These are phyloP conservation scores for Enteromius mattozi DNA, from an alignment of 2,797 vertebrate species.

Conservation along the genomic window DNA sequence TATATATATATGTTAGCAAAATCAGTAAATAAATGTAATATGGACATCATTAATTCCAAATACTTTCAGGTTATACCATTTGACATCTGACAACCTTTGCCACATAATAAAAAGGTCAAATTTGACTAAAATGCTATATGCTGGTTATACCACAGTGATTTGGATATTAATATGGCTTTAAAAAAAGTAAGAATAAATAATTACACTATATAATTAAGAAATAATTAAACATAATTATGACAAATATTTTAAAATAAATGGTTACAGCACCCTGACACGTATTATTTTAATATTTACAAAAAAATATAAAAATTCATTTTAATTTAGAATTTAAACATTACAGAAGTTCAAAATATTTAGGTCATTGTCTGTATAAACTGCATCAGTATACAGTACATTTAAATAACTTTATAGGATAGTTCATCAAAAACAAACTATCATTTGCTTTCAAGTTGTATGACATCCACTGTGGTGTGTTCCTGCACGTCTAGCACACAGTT, in stretches of 20 bases:
- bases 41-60: not conserved
- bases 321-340: not conserved
- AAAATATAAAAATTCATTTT: not conserved
- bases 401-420: not conserved
- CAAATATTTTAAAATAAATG: not conserved
- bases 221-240: not conserved
- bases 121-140: not conserved
- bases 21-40: not conserved
- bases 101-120: not conserved
- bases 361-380: not conserved
- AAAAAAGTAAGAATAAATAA: not conserved
- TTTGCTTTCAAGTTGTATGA: not conserved
- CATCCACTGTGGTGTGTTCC: not conserved
- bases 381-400: not conserved
- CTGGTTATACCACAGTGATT: not conserved
- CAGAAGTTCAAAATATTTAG: not conserved
- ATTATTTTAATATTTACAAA: not conserved
- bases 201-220: not conserved
- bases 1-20: not conserved
- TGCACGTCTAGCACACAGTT: not conserved
- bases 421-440: not conserved
- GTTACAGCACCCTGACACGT: not conserved
- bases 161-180: not conserved
- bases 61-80: not conserved
- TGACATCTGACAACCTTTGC: not conserved